phyloP scores from a whole-genome alignment of 2,888 invertebrate genomes.

The Thysanoteuthis rhombus region DNA sequence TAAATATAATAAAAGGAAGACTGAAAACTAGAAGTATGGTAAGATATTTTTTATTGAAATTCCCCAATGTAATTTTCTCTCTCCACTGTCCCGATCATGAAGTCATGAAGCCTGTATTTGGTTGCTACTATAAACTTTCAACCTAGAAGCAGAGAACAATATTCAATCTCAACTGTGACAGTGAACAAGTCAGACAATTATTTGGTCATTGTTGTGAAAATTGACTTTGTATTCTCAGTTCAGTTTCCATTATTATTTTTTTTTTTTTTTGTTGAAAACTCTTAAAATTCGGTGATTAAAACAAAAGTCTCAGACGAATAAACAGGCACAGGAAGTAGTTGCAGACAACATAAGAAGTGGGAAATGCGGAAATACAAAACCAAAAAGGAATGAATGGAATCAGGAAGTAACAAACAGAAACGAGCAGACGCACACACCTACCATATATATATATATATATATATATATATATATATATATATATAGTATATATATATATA shows the following conservation, averaged over 20 bases:
- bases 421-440: neutral
- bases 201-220: neutral
- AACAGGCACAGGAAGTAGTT: too few relatives aligned
- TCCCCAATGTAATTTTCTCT: too few relatives aligned
- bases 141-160: neutral
- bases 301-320: neutral
- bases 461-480: neutral
- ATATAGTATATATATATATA: neutral
- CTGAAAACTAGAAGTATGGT: too few relatives aligned
- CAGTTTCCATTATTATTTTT: neutral
- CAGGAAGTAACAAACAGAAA: neutral
- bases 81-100: too few relatives aligned
- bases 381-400: neutral
- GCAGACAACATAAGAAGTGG: too few relatives aligned
- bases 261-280: neutral
- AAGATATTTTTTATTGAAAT: too few relatives aligned
- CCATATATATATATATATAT: neutral
- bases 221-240: neutral
- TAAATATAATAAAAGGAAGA: too few relatives aligned
- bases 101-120: too few relatives aligned
- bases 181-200: neutral
- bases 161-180: neutral
- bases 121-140: too few relatives aligned
- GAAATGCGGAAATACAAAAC: neutral
- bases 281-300: neutral